phyloP scores from a whole-genome alignment of 2,888 invertebrate species.

The Melanargia galathea region DNA sequence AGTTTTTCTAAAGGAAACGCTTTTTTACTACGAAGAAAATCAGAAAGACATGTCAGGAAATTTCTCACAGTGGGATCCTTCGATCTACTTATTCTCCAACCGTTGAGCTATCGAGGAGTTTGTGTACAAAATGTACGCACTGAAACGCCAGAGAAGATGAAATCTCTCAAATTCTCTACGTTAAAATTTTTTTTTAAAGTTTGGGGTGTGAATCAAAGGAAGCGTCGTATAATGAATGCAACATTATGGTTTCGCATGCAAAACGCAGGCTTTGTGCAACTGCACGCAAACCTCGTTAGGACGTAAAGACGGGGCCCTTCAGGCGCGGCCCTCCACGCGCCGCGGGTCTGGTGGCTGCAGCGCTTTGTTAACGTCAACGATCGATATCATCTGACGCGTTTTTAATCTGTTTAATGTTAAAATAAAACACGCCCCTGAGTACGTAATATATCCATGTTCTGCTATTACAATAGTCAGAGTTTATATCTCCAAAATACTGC shows the following conservation, averaged over 20 bases:
- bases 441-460: neutral
- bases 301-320: conserved; percentile 20
- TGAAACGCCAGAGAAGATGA: no score
- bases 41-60: no score
- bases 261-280: conserved; percentile 3
- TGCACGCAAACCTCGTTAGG: conserved; percentile 33
- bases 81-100: no score
- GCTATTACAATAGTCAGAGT: neutral
- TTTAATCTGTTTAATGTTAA: conserved; percentile 8
- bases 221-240: conserved; percentile 19
- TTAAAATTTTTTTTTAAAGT: no score
- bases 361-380: conserved; percentile 6
- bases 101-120: no score
- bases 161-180: no score
- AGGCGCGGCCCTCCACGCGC: conserved; percentile 14
- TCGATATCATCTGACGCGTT: conserved; percentile 9
- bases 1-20: no score
- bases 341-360: conserved; percentile 30
- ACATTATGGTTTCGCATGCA: conserved; percentile 5
- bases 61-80: no score
- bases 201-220: conserved; percentile 12
- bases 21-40: no score
- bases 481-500: no score
- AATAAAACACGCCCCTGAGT: neutral
- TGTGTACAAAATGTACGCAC: no score